A percentile compares a stretch with the other conserved stretches of the same genome.
phyloP scores from a whole-genome alignment of 1,140 invertebrate genomes.

The Aricia agestis region DNA sequence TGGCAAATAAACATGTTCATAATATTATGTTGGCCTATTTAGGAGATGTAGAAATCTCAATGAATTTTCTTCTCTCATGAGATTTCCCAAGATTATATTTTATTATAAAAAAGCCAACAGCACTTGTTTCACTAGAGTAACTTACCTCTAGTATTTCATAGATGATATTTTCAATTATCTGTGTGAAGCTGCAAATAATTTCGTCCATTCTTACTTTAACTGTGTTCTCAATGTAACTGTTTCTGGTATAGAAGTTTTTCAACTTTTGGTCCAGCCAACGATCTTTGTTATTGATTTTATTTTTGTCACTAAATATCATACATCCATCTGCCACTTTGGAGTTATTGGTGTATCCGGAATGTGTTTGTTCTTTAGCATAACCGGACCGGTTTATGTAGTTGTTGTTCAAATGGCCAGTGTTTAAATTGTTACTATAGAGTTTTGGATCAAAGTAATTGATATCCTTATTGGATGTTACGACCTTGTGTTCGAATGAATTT shows the following conservation, averaged over 20 bases:
- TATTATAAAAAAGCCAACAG: no score
- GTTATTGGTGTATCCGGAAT: neutral
- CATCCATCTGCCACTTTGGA: neutral
- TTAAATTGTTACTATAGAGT: neutral
- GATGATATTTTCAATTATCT: conserved; percentile 43
- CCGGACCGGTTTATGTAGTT: neutral
- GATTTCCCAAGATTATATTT: no score
- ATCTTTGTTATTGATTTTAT: neutral
- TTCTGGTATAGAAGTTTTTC: conserved; percentile 33
- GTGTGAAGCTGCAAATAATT: conserved; percentile 41
- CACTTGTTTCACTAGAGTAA: neutral
- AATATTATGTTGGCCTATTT: no score
- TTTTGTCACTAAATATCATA: neutral
- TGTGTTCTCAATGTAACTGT: conserved; percentile 26
- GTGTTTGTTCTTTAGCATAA: neutral
- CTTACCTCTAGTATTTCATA: conserved; percentile 17
- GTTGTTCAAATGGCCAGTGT: neutral
- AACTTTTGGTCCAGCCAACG: conserved; percentile 26
- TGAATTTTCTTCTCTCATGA: no score
- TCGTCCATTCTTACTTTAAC: conserved; percentile 37
- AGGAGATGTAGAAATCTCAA: no score
- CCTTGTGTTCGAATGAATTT: neutral
- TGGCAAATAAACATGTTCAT: no score
- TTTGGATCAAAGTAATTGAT: neutral
- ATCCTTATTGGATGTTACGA: neutral